Evolutionary conservation across 2,888 invertebrate genomes (phyloP).

Genomic region (Plebejus anna): DNA sequence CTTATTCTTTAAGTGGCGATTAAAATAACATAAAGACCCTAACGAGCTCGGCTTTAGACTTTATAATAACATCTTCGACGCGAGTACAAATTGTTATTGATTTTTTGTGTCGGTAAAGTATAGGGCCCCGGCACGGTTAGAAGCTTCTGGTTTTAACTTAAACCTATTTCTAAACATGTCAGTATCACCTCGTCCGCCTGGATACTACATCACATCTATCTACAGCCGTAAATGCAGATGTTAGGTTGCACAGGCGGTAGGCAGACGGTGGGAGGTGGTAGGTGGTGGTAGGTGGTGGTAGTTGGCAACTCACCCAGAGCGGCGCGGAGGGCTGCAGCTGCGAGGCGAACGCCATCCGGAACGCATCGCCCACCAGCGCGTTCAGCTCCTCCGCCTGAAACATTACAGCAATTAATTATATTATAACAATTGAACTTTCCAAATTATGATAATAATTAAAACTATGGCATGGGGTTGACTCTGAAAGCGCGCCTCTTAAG

Average conservation of each 20-base stretch:
- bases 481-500: too few relatives aligned
- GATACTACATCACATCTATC: neutral
- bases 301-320: constrained; percentile 74
- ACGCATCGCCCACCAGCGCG: constrained; percentile 93
- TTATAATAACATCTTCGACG: neutral
- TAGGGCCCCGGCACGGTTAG: neutral
- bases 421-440: too few relatives aligned
- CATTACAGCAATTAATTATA: constrained; percentile 32
- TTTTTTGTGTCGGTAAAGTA: neutral
- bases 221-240: neutral
- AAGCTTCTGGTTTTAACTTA: neutral
- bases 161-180: neutral
- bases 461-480: too few relatives aligned
- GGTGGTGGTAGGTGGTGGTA: too few relatives aligned
- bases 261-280: too few relatives aligned
- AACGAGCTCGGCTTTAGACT: neutral
- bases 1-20: neutral
- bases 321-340: constrained; percentile 90
- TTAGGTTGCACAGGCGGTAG: neutral
- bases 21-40: neutral
- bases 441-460: too few relatives aligned
- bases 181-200: neutral
- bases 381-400: constrained; percentile 93
- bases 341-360: constrained; percentile 94
- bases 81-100: neutral